Conservation (phyloP, 37 sponge, comb jelly and placozoan genomes). For the Halichondria panicea region DNA sequence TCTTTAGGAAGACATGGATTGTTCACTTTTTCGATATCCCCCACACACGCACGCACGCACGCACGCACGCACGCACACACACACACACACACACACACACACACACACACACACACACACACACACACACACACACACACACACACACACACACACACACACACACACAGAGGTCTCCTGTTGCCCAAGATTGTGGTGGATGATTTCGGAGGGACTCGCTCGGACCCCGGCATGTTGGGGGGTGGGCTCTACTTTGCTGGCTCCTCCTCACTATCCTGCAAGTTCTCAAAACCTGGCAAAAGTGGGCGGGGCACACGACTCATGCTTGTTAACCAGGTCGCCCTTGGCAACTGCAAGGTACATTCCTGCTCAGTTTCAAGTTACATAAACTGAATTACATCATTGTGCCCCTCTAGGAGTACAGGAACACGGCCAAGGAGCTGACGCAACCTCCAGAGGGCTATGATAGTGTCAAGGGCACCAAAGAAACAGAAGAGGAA, state of each 20-base stretch:
- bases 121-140: constrained; percentile 13
- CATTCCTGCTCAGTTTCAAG: neutral
- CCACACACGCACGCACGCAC: constrained; percentile 11
- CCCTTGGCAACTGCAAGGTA: constrained; percentile 82
- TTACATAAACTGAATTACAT: neutral
- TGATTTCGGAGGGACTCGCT: constrained; percentile 86
- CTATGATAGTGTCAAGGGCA: constrained; percentile 81
- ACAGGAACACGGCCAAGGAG: constrained; percentile 27
- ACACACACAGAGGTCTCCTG: constrained; percentile 79
- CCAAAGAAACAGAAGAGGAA: constrained; percentile 56
- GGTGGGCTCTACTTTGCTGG: constrained; percentile 95
- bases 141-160: constrained; percentile 24
- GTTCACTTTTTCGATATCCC: neutral
- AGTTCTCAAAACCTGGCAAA: constrained; percentile 77
- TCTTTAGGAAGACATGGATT: too few relatives aligned
- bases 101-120: constrained; percentile 8
- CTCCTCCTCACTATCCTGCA: constrained; percentile 69
- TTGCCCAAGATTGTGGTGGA: constrained; percentile 94
- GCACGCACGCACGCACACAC: constrained; percentile 1
- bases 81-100: neutral
- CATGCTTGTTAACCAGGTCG: constrained; percentile 89
- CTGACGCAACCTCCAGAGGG: constrained; percentile 80
- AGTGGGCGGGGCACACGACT: constrained; percentile 54
- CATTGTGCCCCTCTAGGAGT: constrained; percentile 41
- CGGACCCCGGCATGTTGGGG: constrained; percentile 95